Evolutionary conservation across 2,113 vertebrate genomes (phyloP), one percentile per base, ranked within the genome.

Genomic region (Brachyistius frenatus): DNA sequence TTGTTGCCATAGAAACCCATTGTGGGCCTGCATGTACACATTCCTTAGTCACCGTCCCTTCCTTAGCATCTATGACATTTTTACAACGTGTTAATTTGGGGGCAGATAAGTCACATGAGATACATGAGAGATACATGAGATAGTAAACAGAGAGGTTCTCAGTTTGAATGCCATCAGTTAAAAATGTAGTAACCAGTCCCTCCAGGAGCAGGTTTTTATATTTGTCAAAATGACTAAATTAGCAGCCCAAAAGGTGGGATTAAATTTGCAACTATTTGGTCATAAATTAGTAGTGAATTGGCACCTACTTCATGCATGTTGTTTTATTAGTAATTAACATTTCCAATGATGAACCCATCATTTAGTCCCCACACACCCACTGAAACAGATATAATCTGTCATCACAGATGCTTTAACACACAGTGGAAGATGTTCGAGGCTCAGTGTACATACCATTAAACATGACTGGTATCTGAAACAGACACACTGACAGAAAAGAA

Each of bases 1-100:
- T 36, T 5, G 82, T 78, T 83, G 71, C 74, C 37, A 73, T 82
- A 32, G 76, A 58, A 83, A 85, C 57, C 0, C 30, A 55, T 4
- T 7, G 14, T 67, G 13, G 36, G 44, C 5, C 57, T 47, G 9
- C 54, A 44, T 2, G 2, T 2, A n/a, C 52, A 32, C 39, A 11
- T 30, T 41, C 55, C 47, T 52, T 1, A 7, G 30, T 60, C 50
- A 11, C 33, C 2, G 56, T 30, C 16, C 13, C 0, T 49, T 61
- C 36, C 44, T 31, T 1, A 53, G 39, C 36, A 61, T 53, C 60
- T 2, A 5, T 64, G 62, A 66, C 2, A 54, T 70, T 32, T 70
- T 47, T 62, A 76, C n/a, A 49, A 10, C 16, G 23, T 32, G 30
- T 47, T 72, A 62, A 9, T 35, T 14, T 32, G 11, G 10, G 3